Base-by-base conservation (phyloP, 2,797 vertebrate genomes). In the Acropternis orthonyx region DNA sequence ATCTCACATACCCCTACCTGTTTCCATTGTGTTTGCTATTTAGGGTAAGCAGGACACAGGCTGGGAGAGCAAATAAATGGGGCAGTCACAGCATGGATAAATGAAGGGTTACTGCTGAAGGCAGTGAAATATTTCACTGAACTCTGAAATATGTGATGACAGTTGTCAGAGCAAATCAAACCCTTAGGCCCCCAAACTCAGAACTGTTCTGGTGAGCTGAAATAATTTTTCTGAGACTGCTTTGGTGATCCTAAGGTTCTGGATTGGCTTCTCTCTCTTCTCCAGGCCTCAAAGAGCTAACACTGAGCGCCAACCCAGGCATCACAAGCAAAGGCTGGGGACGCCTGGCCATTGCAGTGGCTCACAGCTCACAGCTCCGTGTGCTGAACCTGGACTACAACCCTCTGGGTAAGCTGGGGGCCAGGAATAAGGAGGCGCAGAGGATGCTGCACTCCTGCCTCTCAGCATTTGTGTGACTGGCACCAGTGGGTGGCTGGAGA, bases 321-420 rank as follows among this genome's bases (percentile, higher is more conserved):
- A 98, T 99, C 97, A 99, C 98, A 69, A 98, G 98, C 80, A 99
- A 98, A 92, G 98, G 98, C 94, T 99, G 99, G 99, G 98, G 99
- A 39, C 98, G 98, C 21, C 97, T 99, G 46, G 98, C 99, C 91
- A 98, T 99, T 44, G 99, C 99, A 1, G 99, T 99, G 87, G 99
- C 99, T 88, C 99, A 99, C 97, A 99, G 99, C 97, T 99, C 99
- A 4, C 99, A 99, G 97, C 98, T 99, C 55, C 98, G 99, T 0
- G 99, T 99, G 46, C 98, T 99, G 89, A 99, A 99, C 97, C 97
- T 99, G 97, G 99, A 99, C 98, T 99, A 99, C 98, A 99, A 99
- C 93, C 98, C 98, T 0, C 97, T 99, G 84, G 99, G 99, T 99
- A 97, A 98, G 98, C 87, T 48, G 71, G 16, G 49, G 56, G 32